phyloP scores from a whole-genome alignment of 2,113 vertebrate species.

The Hippocampus mohnikei region DNA sequence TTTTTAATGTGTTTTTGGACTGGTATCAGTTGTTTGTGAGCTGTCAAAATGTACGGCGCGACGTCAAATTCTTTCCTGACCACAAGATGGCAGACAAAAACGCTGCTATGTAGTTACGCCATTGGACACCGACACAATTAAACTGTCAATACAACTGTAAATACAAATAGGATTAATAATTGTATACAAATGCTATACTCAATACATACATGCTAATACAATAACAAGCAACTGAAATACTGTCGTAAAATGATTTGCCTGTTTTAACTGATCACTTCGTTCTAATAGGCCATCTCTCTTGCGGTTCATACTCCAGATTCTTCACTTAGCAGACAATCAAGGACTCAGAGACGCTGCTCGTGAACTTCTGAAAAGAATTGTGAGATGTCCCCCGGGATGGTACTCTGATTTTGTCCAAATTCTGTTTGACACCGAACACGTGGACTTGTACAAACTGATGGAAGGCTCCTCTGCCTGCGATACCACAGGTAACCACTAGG shows the following conservation, averaged over 20 bases:
- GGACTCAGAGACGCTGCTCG: conserved; percentile 71
- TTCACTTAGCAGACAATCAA: conserved; percentile 5
- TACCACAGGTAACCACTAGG: background rate
- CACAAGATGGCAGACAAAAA: conserved; percentile 52
- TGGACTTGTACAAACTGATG: conserved; percentile 71
- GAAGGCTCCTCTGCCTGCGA: conserved; percentile 37
- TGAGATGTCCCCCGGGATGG: conserved; percentile 79
- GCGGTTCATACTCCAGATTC: background rate
- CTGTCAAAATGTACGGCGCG: background rate
- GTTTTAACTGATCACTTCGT: background rate
- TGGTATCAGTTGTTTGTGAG: background rate
- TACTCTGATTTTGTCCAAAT: conserved; percentile 78
- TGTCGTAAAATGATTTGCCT: too few relatives aligned
- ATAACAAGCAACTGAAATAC: too few relatives aligned
- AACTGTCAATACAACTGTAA: too few relatives aligned
- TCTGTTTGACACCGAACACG: conserved; percentile 71
- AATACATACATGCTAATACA: too few relatives aligned
- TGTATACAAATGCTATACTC: too few relatives aligned
- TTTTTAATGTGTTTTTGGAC: background rate
- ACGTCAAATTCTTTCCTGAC: conserved; percentile 3
- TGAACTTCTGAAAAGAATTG: conserved; percentile 77
- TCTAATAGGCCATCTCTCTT: background rate
- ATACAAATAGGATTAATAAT: too few relatives aligned
- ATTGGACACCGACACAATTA: too few relatives aligned
- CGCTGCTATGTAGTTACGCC: background rate